Conservation (phyloP, 2,113 vertebrate species). For the Urocitellus parryii region DNA sequence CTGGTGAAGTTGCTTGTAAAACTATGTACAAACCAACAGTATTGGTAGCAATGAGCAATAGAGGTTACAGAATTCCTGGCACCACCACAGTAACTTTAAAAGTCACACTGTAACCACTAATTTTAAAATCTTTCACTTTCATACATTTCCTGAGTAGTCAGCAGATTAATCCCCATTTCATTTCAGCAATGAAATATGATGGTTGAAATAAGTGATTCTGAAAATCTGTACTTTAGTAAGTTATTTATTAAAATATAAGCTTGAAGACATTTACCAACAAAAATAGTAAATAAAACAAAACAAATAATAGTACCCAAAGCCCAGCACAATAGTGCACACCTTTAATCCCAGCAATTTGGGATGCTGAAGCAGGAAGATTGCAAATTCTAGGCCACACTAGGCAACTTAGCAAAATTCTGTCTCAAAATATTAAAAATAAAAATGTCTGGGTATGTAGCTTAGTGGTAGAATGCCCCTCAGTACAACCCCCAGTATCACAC, state of each 20-base stretch:
- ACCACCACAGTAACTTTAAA: neutral
- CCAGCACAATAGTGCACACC: no score
- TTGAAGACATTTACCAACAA: conserved; percentile 24
- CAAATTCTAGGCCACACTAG: no score
- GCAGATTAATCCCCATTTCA: neutral
- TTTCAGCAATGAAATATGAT: neutral
- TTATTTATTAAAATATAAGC: neutral
- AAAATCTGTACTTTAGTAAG: neutral
- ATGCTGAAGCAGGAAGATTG: no score
- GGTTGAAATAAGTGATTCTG: neutral
- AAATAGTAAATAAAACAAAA: neutral
- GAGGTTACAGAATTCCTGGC: neutral
- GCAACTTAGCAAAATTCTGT: no score
- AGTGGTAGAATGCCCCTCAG: no score
- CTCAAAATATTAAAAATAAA: no score
- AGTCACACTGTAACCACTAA: neutral
- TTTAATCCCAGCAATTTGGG: no score
- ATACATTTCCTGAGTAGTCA: conserved; percentile 2
- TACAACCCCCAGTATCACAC: no score
- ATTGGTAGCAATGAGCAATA: accelerated
- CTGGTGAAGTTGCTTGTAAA: neutral
- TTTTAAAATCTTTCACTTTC: neutral
- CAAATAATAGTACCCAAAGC: neutral
- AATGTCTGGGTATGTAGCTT: no score
- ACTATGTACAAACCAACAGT: neutral